These are phyloP conservation scores for Mizuhopecten yessoensis DNA, from an alignment of 1,140 invertebrate genomes.

Conservation along the genomic window DNA sequence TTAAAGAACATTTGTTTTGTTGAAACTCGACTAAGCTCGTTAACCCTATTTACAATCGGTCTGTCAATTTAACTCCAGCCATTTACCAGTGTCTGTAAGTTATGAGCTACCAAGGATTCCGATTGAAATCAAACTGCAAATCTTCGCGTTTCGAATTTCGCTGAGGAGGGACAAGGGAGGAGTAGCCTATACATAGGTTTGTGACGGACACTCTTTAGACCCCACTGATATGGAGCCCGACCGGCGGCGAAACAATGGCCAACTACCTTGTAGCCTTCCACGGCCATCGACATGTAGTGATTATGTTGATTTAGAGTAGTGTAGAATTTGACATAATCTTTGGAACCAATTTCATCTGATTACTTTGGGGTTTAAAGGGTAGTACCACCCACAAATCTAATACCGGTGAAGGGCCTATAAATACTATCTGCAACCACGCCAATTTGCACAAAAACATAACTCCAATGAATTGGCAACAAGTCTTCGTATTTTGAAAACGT, in stretches of 20 bases:
- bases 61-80: not conserved
- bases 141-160: not conserved
- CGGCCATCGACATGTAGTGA: constrained; percentile 20
- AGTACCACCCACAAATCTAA: constrained; percentile 44
- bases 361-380: constrained; percentile 8
- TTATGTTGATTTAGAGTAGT: constrained; percentile 19
- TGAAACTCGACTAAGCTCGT: not conserved
- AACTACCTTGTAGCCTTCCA: not conserved
- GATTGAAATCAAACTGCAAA: constrained; percentile 10
- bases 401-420: constrained; percentile 8
- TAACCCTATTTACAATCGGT: not conserved
- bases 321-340: constrained; percentile 35
- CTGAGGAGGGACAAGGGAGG: not conserved
- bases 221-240: not conserved
- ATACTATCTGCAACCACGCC: not conserved
- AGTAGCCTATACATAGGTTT: not conserved
- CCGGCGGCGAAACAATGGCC: not conserved
- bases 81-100: not conserved
- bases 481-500: not conserved
- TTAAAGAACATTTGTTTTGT: no score
- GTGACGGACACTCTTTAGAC: not conserved
- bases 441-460: constrained; percentile 21
- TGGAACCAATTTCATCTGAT: constrained; percentile 40
- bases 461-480: constrained; percentile 24
- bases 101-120: not conserved